Evolutionary conservation across 2,797 vertebrate genomes (phyloP), one percentile per base, ranked within the genome.

Genomic region (Alca torda): DNA sequence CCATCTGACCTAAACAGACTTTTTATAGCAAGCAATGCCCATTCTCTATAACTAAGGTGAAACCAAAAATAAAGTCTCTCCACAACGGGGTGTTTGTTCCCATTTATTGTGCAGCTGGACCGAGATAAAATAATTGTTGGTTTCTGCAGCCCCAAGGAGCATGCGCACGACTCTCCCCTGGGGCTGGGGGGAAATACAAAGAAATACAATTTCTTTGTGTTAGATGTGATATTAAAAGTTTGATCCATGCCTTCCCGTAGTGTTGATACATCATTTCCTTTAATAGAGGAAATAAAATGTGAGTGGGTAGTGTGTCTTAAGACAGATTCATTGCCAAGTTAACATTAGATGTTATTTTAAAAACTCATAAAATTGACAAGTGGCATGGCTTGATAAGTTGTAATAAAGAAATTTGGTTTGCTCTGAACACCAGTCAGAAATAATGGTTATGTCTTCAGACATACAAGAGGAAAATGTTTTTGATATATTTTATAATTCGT

Each of bases 281-380:
- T 84, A 91, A 94, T 57, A 86, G 50, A 83, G 21, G 39, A 64
- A 90, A 57, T 87, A 95, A 50, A 84, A 35, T 6, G 2, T 76
- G 78, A 94, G 72, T 82, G 88, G 59, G 39, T 16, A 41, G 54
- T 79, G 67, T 79, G 80, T 57, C 91, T 50, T 84, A 43, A 95
- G 74, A 61, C 54, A 64, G 82, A 78, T 87, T 88, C 79, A 82
- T 28, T 82, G 48, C 65, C 88, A 35, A 76, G 77, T 65, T 87
- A 74, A 33, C 63, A 39, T 45, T 16, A 92, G 83, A 24, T 61
- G 53, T 85, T 95, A 90, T 91, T 95, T 77, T 87, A 81, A 91
- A 97, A 69, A 45, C 91, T 74, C 88, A 20, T 92, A 87, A 92
- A 85, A 79, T 23, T 91, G 63, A 95, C 76, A 19, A 86, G 87